A percentile compares a stretch with the other conserved stretches of the same genome.
These are phyloP conservation scores for Salminus brasiliensis DNA, from an alignment of 2,113 vertebrate species.

Conservation along the genomic window DNA sequence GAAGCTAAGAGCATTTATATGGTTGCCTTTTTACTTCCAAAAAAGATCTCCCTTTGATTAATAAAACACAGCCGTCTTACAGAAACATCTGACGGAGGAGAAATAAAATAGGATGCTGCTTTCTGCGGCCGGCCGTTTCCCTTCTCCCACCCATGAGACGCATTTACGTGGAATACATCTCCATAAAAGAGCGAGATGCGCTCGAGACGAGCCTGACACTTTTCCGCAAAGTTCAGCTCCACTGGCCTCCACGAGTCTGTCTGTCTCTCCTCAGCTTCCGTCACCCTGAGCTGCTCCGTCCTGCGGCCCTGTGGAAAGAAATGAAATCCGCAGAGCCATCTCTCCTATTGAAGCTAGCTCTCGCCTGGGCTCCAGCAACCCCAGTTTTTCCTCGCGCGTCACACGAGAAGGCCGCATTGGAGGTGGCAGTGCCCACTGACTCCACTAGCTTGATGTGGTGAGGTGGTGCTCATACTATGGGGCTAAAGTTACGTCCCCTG, in stretches of 20 bases:
- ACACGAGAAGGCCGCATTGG: slow-evolving; percentile 42
- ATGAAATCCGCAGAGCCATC: slow-evolving; percentile 46
- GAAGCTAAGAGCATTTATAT: background rate
- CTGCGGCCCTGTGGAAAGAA: slow-evolving; percentile 42
- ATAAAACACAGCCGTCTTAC: background rate
- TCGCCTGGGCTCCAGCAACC: slow-evolving; percentile 30
- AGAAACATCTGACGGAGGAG: slow-evolving; percentile 11
- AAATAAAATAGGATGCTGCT: slow-evolving; percentile 26
- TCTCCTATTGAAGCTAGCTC: slow-evolving; percentile 40
- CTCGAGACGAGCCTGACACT: slow-evolving; percentile 43
- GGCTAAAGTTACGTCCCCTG: slow-evolving; percentile 51
- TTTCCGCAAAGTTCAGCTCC: slow-evolving; percentile 50
- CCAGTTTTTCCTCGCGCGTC: slow-evolving; percentile 44
- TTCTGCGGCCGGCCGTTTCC: slow-evolving; percentile 42
- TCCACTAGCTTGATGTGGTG: slow-evolving; percentile 55
- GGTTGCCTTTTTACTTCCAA: background rate
- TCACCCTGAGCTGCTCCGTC: slow-evolving; percentile 43
- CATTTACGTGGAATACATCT: slow-evolving; percentile 46
- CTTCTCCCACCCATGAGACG: slow-evolving; percentile 39
- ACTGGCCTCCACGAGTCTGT: slow-evolving; percentile 34
- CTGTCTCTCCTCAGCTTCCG: slow-evolving; percentile 38
- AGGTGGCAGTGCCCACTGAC: slow-evolving; percentile 54
- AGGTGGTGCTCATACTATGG: slow-evolving; percentile 40
- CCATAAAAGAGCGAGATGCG: slow-evolving; percentile 43
- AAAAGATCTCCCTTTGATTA: background rate